Conservation (phyloP, 64 coral and sea anemone genomes). For the Actinia tenebrosa region DNA sequence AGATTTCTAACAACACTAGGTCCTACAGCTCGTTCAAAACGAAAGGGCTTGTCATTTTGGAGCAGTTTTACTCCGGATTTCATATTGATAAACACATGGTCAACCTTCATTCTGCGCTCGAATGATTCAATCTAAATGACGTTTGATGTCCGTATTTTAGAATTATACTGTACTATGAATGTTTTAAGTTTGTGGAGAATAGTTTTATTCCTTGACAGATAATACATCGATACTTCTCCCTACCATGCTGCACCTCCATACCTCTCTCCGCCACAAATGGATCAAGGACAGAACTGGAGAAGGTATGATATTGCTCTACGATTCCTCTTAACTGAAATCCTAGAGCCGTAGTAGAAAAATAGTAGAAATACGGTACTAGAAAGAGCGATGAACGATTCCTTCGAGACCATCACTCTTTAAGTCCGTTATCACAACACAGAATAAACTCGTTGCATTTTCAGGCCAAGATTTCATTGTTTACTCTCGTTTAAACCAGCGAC, state of each 20-base stretch:
- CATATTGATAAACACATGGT: slow-evolving; percentile 17
- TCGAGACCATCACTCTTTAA: background rate
- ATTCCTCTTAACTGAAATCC: background rate
- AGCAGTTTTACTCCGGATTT: background rate
- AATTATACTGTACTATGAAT: background rate
- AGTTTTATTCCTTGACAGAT: slow-evolving; percentile 71
- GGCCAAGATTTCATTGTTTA: slow-evolving; percentile 16
- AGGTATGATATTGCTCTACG: slow-evolving; percentile 41
- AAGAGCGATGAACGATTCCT: background rate
- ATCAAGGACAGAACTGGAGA: slow-evolving; percentile 63
- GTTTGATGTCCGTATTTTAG: background rate
- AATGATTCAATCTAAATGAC: background rate
- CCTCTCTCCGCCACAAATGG: slow-evolving; percentile 70
- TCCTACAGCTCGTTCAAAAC: background rate
- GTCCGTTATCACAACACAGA: background rate
- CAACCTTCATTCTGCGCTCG: background rate
- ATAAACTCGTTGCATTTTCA: slow-evolving; percentile 5
- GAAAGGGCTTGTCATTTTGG: slow-evolving; percentile 2
- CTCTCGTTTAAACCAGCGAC: background rate
- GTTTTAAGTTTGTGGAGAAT: background rate
- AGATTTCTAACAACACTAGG: background rate
- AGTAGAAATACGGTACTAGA: background rate
- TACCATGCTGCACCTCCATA: slow-evolving; percentile 54
- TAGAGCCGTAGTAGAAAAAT: background rate
- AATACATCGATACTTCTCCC: slow-evolving; percentile 74